Conservation (phyloP, 2,888 invertebrate genomes). For the Drosophila siamana region DNA sequence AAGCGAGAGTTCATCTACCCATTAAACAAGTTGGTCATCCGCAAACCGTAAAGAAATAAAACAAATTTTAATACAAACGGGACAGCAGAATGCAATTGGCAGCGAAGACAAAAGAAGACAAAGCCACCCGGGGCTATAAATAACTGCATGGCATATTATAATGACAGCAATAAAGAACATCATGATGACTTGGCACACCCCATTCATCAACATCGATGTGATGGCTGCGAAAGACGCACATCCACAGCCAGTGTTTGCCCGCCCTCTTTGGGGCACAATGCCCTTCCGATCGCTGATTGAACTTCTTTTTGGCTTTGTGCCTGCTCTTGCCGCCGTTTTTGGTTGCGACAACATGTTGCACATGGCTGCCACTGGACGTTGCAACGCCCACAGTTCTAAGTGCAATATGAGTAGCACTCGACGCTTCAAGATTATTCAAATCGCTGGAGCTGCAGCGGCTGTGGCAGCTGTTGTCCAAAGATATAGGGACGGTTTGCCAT, state of each 20-base stretch:
- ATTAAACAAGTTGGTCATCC: slow-evolving; percentile 34
- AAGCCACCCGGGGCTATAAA: slow-evolving; percentile 65
- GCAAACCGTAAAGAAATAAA: slow-evolving; percentile 15
- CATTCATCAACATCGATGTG: slow-evolving; percentile 77
- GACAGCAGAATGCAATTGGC: slow-evolving; percentile 44
- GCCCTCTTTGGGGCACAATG: not conserved
- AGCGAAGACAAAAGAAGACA: slow-evolving; percentile 37
- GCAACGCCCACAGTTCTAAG: slow-evolving; percentile 57
- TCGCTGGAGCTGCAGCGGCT: slow-evolving; percentile 16
- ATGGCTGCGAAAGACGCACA: slow-evolving; percentile 12
- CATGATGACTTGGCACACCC: slow-evolving; percentile 78
- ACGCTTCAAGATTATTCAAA: slow-evolving; percentile 41
- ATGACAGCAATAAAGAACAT: slow-evolving; percentile 81
- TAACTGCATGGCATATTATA: slow-evolving; percentile 72
- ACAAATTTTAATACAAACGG: slow-evolving; percentile 43
- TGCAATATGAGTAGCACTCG: slow-evolving; percentile 79
- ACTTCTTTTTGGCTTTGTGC: slow-evolving; percentile 54
- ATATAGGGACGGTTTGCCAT: slow-evolving; percentile 2
- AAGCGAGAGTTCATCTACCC: slow-evolving; percentile 64
- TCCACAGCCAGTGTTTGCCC: not conserved
- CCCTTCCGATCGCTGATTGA: slow-evolving; percentile 56
- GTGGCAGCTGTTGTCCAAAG: slow-evolving; percentile 50
- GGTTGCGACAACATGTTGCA: slow-evolving; percentile 81
- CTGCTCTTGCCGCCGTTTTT: slow-evolving; percentile 41
- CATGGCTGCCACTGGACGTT: slow-evolving; percentile 61